phyloP scores from a whole-genome alignment of 2,888 invertebrate genomes.

The Gymnocheta viridis region DNA sequence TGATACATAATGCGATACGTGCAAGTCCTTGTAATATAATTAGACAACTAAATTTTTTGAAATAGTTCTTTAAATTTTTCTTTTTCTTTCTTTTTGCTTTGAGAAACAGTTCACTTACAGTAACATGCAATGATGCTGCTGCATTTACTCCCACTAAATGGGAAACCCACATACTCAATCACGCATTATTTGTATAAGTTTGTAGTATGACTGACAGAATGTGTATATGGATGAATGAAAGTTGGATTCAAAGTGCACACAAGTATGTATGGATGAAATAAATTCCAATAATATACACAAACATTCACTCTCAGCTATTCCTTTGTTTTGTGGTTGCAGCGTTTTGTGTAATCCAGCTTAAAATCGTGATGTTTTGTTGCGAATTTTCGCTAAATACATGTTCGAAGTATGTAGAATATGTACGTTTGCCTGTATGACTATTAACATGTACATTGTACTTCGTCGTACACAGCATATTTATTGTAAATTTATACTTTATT shows the following conservation, averaged over 20 bases:
- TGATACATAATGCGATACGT: no score
- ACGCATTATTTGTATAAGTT: background rate
- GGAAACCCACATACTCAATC: background rate
- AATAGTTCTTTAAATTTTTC: no score
- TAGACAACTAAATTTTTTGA: no score
- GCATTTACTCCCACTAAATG: background rate
- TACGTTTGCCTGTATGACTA: background rate
- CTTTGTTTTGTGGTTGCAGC: constrained; percentile 20
- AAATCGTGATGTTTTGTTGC: constrained; percentile 41
- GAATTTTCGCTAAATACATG: constrained; percentile 26
- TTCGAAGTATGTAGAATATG: background rate
- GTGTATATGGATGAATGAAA: background rate
- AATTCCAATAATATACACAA: background rate
- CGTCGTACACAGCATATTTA: background rate
- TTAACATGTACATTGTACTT: background rate
- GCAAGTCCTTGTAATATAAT: no score
- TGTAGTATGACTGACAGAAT: background rate
- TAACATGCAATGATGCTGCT: background rate
- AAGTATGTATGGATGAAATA: background rate
- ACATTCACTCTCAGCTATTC: background rate
- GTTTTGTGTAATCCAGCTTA: constrained; percentile 17
- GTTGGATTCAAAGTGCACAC: background rate
- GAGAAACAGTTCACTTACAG: background rate
- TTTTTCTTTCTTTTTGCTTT: background rate
- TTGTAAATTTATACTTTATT: constrained; percentile 46